Evolutionary conservation across 2,888 invertebrate genomes (phyloP).

Genomic region (Macrosiphum euphorbiae): DNA sequence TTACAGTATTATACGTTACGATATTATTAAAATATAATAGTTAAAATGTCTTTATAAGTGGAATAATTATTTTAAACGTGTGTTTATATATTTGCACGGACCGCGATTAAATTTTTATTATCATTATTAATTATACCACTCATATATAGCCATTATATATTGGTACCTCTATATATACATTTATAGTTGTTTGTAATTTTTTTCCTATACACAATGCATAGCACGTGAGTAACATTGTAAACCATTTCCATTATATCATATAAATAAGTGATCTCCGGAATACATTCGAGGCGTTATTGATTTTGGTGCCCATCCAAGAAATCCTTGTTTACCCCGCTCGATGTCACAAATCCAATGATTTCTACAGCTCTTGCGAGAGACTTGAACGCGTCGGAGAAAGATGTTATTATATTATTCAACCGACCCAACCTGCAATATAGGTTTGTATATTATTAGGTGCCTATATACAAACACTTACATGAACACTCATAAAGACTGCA

Average conservation of each 20-base stretch:
- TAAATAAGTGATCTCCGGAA: not conserved
- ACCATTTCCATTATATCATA: not conserved
- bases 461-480: not conserved
- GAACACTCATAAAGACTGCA: not conserved
- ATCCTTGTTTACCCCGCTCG: not conserved
- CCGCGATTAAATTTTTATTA: not conserved
- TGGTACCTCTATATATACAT: too few relatives aligned
- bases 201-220: not conserved
- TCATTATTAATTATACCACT: not conserved
- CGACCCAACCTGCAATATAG: not conserved
- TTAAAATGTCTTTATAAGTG: not conserved
- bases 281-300: slow-evolving; percentile 22
- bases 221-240: not conserved
- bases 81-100: not conserved
- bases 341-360: not conserved
- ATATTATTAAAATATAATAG: not conserved
- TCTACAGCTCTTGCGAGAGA: not conserved
- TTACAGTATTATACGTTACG: not conserved
- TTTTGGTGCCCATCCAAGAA: slow-evolving; percentile 50
- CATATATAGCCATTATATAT: not conserved
- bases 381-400: not conserved
- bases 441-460: not conserved
- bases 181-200: not conserved
- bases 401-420: slow-evolving; percentile 7
- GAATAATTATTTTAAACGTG: not conserved